Evolutionary conservation across 92 coral and sea anemone species (phyloP).

Genomic region (Pocillopora grandis): DNA sequence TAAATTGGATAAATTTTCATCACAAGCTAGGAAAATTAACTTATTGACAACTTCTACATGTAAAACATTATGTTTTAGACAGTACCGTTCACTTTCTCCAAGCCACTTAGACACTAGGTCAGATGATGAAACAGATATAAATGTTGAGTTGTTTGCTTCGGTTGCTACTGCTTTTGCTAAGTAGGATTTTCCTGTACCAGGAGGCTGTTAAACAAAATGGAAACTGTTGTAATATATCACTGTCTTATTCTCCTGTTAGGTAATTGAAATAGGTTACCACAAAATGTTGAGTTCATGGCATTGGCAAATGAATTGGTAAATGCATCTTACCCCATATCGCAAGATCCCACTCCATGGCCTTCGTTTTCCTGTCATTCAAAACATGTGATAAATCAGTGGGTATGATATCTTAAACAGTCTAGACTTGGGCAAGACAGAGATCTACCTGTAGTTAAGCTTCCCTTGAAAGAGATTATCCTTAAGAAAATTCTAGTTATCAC

Average conservation of each 20-base stretch:
- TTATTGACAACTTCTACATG: no score
- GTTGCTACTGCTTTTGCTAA: constrained; percentile 99
- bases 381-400: no score
- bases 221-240: neutral
- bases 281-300: neutral
- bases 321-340: constrained; percentile 83
- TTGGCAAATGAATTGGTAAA: no score
- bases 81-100: constrained; percentile 98
- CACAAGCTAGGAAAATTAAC: no score
- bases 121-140: constrained; percentile 95
- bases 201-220: constrained; percentile 66
- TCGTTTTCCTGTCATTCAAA: constrained; percentile 63
- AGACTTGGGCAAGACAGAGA: no score
- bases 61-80: neutral
- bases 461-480: no score
- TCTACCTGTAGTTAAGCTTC: no score
- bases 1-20: no score
- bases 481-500: no score
- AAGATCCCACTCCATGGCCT: constrained; percentile 98
- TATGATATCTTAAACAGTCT: no score
- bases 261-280: neutral
- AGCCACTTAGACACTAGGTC: constrained; percentile 99
- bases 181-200: constrained; percentile 99
- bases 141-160: constrained; percentile 96
- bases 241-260: neutral